phyloP scores from a whole-genome alignment of 2,113 vertebrate species.

The Rhea americana region DNA sequence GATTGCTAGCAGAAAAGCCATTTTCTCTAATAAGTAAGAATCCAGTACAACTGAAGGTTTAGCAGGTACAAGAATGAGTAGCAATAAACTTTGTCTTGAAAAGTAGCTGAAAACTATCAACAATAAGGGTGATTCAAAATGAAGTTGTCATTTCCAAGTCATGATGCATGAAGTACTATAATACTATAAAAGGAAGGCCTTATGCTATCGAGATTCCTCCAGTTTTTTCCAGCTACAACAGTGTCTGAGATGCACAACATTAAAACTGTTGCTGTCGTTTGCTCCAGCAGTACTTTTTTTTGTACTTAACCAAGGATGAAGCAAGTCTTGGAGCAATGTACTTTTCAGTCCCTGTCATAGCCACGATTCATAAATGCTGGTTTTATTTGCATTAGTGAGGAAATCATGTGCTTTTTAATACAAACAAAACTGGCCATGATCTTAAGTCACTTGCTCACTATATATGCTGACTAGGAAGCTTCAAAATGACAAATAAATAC shows the following conservation, averaged over 20 bases:
- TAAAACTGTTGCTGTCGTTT: background rate
- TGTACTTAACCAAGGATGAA: background rate
- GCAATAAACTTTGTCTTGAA: background rate
- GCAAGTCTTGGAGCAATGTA: background rate
- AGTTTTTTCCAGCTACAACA: background rate
- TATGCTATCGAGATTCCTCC: background rate
- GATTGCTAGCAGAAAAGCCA: background rate
- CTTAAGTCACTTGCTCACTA: background rate
- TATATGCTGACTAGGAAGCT: background rate
- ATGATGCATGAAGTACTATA: background rate
- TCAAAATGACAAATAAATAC: background rate
- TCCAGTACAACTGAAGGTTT: background rate
- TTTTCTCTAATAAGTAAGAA: background rate
- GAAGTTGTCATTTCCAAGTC: background rate
- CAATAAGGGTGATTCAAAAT: background rate
- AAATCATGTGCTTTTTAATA: background rate
- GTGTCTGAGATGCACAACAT: background rate
- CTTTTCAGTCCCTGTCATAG: background rate
- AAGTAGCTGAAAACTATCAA: background rate
- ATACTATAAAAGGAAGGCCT: background rate
- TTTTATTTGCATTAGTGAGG: background rate
- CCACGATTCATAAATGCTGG: accelerated
- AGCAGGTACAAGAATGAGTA: background rate
- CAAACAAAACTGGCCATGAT: background rate
- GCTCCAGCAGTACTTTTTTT: background rate